phyloP scores from a whole-genome alignment of 2,113 vertebrate species.

The Mohoua ochrocephala region DNA sequence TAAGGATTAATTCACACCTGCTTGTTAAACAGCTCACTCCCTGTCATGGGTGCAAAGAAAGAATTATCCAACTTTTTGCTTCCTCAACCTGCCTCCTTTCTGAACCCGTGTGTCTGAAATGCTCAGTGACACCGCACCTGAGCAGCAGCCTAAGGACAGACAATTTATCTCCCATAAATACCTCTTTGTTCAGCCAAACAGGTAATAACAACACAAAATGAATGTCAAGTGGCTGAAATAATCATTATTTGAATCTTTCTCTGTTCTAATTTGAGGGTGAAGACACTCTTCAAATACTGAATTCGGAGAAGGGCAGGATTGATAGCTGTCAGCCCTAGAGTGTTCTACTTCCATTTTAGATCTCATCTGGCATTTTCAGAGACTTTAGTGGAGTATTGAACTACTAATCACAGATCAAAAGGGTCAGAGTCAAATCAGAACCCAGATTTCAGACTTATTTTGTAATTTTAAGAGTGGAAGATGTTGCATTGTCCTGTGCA shows the following conservation, averaged over 20 bases:
- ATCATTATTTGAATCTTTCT: background rate
- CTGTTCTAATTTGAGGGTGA: background rate
- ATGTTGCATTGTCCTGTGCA: background rate
- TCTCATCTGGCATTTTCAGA: background rate
- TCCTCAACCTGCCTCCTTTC: background rate
- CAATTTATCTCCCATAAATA: background rate
- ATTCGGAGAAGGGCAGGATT: background rate
- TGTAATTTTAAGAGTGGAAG: background rate
- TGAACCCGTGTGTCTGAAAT: accelerated
- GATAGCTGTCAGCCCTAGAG: background rate
- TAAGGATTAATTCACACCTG: background rate
- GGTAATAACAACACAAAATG: background rate
- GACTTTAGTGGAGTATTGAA: background rate
- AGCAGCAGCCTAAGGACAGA: background rate
- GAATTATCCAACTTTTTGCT: background rate
- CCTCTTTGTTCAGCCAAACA: background rate
- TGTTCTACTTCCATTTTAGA: background rate
- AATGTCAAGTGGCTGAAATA: background rate
- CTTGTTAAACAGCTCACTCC: background rate
- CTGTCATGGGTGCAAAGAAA: background rate
- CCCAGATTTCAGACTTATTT: background rate
- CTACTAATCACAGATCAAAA: background rate
- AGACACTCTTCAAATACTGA: background rate
- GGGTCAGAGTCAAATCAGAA: background rate
- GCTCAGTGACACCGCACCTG: background rate